Evolutionary conservation across 2,113 vertebrate genomes (phyloP).

Genomic region (Rhinopomastus cyanomelas): DNA sequence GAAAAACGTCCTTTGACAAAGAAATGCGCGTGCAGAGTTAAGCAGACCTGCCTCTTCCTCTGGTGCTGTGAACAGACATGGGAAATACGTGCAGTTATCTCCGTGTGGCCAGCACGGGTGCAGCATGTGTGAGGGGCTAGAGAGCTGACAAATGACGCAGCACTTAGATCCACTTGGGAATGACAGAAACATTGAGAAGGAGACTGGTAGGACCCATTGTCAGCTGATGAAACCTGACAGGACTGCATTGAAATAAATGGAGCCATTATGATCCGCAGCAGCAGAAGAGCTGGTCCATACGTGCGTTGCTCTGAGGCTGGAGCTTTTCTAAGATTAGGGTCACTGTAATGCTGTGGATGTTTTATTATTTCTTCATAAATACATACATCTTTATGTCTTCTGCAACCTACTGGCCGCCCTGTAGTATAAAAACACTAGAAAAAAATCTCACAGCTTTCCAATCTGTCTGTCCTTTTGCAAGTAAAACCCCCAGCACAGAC

Average conservation of each 20-base stretch:
- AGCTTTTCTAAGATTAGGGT: background rate
- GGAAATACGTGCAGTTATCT: slow-evolving; percentile 20
- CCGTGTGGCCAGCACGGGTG: background rate
- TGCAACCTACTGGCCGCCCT: background rate
- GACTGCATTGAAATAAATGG: background rate
- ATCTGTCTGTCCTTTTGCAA: background rate
- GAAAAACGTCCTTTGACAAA: background rate
- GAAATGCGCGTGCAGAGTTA: background rate
- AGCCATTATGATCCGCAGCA: background rate
- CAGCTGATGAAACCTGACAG: background rate
- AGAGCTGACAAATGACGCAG: background rate
- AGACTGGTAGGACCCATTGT: background rate
- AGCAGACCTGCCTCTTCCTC: background rate
- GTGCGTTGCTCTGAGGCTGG: background rate
- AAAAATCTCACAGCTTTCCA: background rate
- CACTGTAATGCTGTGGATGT: background rate
- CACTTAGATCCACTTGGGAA: background rate
- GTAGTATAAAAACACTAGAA: background rate
- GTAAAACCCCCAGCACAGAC: background rate
- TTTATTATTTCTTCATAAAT: background rate
- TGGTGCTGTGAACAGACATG: background rate
- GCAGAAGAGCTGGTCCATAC: background rate
- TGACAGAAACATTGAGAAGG: background rate
- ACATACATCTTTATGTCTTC: background rate
- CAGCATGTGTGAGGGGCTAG: background rate